Conservation (phyloP, 2,113 vertebrate genomes). For the Carassius auratus region DNA sequence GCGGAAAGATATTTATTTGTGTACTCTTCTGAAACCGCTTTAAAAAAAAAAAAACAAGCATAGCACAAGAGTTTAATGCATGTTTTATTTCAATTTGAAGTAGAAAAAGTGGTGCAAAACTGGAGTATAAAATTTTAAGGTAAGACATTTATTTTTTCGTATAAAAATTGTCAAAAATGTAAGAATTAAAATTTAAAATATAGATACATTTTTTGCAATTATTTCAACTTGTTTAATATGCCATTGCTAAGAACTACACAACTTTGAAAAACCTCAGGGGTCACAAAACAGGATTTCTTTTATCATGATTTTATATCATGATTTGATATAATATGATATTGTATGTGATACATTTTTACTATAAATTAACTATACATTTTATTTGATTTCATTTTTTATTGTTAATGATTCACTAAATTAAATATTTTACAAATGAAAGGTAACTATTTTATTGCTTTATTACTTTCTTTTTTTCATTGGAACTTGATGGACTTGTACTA, state of each 20-base stretch:
- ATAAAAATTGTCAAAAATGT: no score
- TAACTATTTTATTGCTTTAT: not conserved
- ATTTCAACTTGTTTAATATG: no score
- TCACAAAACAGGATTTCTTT: no score
- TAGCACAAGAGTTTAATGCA: not conserved
- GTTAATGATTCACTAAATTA: not conserved
- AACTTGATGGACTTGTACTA: not conserved
- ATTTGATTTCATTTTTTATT: no score
- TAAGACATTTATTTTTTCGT: not conserved
- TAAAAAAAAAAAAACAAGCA: not conserved
- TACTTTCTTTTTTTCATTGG: not conserved
- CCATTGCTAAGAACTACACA: no score
- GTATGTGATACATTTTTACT: no score
- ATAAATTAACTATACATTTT: no score
- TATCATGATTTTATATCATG: no score
- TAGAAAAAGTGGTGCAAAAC: not conserved
- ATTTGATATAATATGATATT: no score
- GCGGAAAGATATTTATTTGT: not conserved
- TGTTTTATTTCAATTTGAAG: not conserved
- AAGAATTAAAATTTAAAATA: no score
- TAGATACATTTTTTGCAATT: no score
- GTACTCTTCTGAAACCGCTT: not conserved
- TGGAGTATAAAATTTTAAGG: not conserved
- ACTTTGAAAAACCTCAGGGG: no score
- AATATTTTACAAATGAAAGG: not conserved